Conservation (phyloP, 1,140 invertebrate species). For the Drosophila serrata region DNA sequence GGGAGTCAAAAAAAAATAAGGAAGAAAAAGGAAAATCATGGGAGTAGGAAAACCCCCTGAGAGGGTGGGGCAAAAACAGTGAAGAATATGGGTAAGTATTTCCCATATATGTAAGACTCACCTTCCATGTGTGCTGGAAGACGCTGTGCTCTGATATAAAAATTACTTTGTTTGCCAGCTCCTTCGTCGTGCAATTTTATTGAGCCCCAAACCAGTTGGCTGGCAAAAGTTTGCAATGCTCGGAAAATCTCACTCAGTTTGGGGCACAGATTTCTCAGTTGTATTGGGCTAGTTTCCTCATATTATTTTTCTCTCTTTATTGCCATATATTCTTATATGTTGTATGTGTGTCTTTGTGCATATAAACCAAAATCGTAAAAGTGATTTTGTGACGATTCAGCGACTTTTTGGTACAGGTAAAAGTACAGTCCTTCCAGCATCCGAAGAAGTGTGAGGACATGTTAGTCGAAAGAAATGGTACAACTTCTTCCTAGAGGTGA, state of each 20-base stretch:
- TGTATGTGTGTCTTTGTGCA: slow-evolving; percentile 19
- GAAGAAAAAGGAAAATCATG: slow-evolving; percentile 23
- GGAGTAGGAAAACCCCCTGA: slow-evolving; percentile 33
- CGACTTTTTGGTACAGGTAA: slow-evolving; percentile 50
- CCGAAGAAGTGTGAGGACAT: slow-evolving; percentile 2
- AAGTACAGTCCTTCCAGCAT: slow-evolving; percentile 31
- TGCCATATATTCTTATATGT: slow-evolving; percentile 8
- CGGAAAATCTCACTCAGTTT: slow-evolving; percentile 46
- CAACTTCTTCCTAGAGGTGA: slow-evolving; percentile 26
- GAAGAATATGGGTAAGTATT: slow-evolving; percentile 56
- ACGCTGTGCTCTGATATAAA: slow-evolving; percentile 65
- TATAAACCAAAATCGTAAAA: slow-evolving; percentile 83
- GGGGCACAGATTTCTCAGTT: slow-evolving; percentile 71
- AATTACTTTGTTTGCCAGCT: slow-evolving; percentile 79
- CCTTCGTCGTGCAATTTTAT: slow-evolving; percentile 76
- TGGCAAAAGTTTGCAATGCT: slow-evolving; percentile 66
- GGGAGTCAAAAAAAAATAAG: slow-evolving; percentile 20
- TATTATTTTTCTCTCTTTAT: slow-evolving; percentile 43
- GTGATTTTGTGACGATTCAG: slow-evolving; percentile 82
- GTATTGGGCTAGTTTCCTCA: slow-evolving; percentile 73
- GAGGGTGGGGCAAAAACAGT: slow-evolving; percentile 39
- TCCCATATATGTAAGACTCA: slow-evolving; percentile 25
- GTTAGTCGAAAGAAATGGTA: slow-evolving; percentile 27
- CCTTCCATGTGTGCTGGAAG: slow-evolving; percentile 34
- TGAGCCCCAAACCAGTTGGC: slow-evolving; percentile 62